Evolutionary conservation across 2,113 vertebrate species (phyloP).

Genomic region (Megalops atlanticus): DNA sequence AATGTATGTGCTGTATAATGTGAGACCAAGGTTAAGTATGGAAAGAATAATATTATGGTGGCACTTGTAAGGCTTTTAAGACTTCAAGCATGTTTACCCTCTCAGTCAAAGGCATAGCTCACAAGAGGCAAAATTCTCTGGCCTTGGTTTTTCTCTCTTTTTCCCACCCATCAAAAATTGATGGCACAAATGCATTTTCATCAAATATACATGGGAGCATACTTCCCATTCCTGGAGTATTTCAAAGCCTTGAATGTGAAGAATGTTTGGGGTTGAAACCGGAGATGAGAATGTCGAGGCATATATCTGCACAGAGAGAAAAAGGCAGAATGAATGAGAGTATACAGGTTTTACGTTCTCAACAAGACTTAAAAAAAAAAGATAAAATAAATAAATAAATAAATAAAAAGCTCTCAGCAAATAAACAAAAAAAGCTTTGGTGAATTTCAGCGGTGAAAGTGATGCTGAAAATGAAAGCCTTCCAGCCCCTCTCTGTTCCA

Average conservation of each 20-base stretch:
- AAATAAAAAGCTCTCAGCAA: too few species aligned
- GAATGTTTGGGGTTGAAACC: neutral
- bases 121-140: neutral
- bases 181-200: neutral
- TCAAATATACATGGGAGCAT: neutral
- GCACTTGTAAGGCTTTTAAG: neutral
- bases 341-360: neutral
- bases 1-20: neutral
- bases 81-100: neutral
- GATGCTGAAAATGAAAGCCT: neutral
- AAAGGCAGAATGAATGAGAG: neutral
- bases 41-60: neutral
- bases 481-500: neutral
- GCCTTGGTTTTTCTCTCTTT: neutral
- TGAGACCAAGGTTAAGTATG: neutral
- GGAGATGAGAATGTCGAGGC: neutral
- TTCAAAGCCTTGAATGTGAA: neutral
- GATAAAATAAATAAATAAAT: too few species aligned
- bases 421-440: too few species aligned
- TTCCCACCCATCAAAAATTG: neutral
- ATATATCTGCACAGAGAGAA: neutral
- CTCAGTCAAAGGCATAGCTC: neutral
- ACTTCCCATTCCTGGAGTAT: neutral
- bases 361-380: neutral
- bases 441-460: neutral